These are phyloP conservation scores for Netelia virgata DNA, from an alignment of 2,888 invertebrate species.

Conservation along the genomic window DNA sequence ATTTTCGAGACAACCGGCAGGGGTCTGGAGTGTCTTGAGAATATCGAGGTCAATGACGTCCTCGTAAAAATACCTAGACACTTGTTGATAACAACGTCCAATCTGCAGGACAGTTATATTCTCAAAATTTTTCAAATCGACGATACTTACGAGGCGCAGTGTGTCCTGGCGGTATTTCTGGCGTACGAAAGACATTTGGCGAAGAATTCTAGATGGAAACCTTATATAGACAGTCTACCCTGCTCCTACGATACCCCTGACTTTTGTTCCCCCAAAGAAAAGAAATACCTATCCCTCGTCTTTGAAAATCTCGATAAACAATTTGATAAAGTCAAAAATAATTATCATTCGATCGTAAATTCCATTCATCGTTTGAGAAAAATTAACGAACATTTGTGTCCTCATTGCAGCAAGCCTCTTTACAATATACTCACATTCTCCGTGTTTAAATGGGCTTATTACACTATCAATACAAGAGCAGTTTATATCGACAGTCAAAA, in stretches of 20 bases:
- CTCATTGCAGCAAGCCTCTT: conserved; percentile 84
- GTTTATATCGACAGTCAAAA: conserved; percentile 89
- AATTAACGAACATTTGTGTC: conserved; percentile 76
- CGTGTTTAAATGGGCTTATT: conserved; percentile 92
- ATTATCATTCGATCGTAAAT: conserved; percentile 72
- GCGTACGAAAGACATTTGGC: conserved; percentile 88
- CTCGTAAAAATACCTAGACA: conserved; percentile 86
- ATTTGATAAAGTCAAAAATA: conserved; percentile 69
- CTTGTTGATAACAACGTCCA: conserved; percentile 85
- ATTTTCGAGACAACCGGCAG: conserved; percentile 90
- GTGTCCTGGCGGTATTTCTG: conserved; percentile 91
- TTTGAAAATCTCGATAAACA: conserved; percentile 80
- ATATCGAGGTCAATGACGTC: conserved; percentile 85
- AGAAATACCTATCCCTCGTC: conserved; percentile 87
- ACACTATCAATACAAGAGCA: conserved; percentile 94
- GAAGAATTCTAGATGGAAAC: conserved; percentile 86
- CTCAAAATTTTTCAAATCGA: conserved; percentile 74
- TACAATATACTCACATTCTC: conserved; percentile 86
- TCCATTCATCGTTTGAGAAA: conserved; percentile 69
- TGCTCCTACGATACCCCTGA: conserved; percentile 89
- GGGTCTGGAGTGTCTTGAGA: conserved; percentile 87
- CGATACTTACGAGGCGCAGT: conserved; percentile 86
- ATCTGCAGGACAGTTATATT: conserved; percentile 79
- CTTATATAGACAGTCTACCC: conserved; percentile 91
- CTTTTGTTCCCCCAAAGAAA: conserved; percentile 87